Conservation (phyloP, 2,797 vertebrate species). For the Thamnophis elegans region DNA sequence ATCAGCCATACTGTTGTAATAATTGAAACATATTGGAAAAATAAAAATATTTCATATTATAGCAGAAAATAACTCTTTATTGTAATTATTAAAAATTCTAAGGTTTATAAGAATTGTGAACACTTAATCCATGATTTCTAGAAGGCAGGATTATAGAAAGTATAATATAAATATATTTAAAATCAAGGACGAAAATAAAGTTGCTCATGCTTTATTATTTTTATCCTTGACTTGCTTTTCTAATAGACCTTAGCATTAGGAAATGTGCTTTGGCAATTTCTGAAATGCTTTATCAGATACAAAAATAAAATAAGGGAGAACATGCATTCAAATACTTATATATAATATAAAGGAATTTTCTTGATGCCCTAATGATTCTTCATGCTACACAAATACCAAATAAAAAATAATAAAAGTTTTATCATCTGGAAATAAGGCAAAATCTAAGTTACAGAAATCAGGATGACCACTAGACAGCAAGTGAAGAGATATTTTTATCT, state of each 20-base stretch:
- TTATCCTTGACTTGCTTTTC: background rate
- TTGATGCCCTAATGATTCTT: background rate
- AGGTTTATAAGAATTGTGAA: background rate
- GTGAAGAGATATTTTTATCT: background rate
- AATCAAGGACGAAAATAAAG: background rate
- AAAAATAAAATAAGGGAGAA: slow-evolving; percentile 7
- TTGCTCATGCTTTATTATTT: background rate
- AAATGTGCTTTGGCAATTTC: background rate
- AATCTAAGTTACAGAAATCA: background rate
- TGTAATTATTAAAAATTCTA: background rate
- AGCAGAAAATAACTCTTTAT: background rate
- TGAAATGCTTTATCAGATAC: background rate
- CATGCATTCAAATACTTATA: slow-evolving; percentile 7
- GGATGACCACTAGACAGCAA: background rate
- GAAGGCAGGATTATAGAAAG: background rate
- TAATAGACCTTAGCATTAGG: background rate
- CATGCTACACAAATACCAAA: background rate
- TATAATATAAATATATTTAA: background rate
- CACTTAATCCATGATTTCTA: background rate
- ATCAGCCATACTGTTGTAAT: slow-evolving; percentile 53
- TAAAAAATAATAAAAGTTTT: slow-evolving; percentile 28
- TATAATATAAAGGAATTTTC: slow-evolving; percentile 1
- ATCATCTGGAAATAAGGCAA: slow-evolving; percentile 20
- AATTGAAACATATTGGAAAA: slow-evolving; percentile 12
- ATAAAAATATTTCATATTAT: slow-evolving; percentile 51